A percentile compares a stretch with the other conserved stretches of the same genome.
These are phyloP conservation scores for Botrylloides violaceus DNA, from an alignment of 23 tunicate genomes.

Conservation along the genomic window DNA sequence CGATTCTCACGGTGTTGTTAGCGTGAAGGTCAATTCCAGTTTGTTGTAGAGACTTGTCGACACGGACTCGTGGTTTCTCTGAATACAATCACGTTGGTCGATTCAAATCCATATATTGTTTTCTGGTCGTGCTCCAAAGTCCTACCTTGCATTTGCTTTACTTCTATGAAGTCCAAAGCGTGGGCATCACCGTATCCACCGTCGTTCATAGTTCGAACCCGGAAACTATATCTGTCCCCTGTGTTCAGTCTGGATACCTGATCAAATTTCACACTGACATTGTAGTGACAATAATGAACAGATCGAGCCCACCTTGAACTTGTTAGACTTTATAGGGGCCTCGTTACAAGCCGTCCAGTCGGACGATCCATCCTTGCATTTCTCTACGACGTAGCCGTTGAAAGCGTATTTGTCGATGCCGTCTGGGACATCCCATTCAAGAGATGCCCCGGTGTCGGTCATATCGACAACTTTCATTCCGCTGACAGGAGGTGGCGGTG, in stretches of 20 bases:
- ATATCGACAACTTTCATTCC: constrained; percentile 55
- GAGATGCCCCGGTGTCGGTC: constrained; percentile 50
- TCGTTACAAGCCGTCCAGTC: constrained; percentile 66
- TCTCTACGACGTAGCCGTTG: constrained; percentile 66
- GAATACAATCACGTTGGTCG: neutral
- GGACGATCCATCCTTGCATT: constrained; percentile 33
- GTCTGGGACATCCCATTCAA: constrained; percentile 45
- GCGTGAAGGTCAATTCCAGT: constrained; percentile 59
- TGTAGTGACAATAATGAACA: neutral
- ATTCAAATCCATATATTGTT: neutral
- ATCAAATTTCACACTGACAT: too few species aligned
- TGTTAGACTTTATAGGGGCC: constrained; percentile 49
- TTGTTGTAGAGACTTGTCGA: constrained; percentile 44
- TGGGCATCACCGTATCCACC: constrained; percentile 70
- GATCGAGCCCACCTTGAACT: constrained; percentile 36
- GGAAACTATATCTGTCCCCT: constrained; percentile 66
- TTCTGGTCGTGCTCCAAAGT: neutral
- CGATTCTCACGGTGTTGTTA: constrained; percentile 59
- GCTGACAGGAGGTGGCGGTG: constrained; percentile 88
- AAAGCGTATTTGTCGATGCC: constrained; percentile 40
- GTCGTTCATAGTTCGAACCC: constrained; percentile 62
- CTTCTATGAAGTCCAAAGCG: constrained; percentile 31
- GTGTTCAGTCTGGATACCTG: constrained; percentile 55
- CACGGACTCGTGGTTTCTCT: constrained; percentile 64
- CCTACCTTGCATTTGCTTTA: constrained; percentile 69